A percentile compares a stretch with the other conserved stretches of the same genome.
Evolutionary conservation across 2,113 vertebrate genomes (phyloP).

Genomic region (Tyrannus savana): DNA sequence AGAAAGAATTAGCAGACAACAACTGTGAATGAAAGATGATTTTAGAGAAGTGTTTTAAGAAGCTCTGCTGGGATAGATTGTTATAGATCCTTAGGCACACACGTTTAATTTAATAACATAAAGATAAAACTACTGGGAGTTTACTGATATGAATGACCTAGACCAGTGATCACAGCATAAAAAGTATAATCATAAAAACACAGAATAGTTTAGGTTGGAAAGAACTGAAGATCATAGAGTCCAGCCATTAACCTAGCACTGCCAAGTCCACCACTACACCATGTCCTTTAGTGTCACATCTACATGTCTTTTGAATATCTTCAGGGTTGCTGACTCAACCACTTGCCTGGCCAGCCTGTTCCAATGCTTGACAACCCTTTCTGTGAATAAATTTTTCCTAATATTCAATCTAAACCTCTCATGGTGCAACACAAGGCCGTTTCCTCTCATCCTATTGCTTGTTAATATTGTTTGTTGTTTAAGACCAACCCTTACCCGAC

Average conservation of each 20-base stretch:
- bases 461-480: neutral
- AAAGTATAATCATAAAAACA: neutral
- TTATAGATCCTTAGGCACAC: neutral
- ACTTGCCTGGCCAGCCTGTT: neutral
- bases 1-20: neutral
- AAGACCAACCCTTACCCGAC: neutral
- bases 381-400: neutral
- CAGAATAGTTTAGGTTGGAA: fast-evolving
- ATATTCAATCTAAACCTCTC: neutral
- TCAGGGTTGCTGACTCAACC: neutral
- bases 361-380: neutral
- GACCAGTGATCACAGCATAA: neutral
- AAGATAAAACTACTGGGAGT: neutral
- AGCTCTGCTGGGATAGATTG: neutral
- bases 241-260: neutral
- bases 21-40: neutral
- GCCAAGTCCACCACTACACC: neutral
- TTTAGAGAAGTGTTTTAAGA: neutral
- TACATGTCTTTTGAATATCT: neutral
- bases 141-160: neutral
- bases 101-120: neutral
- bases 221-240: neutral
- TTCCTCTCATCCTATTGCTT: neutral
- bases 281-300: neutral
- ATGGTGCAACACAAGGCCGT: neutral